These are phyloP conservation scores for Callipepla squamata DNA, from an alignment of 2,113 vertebrate species.

Conservation along the genomic window DNA sequence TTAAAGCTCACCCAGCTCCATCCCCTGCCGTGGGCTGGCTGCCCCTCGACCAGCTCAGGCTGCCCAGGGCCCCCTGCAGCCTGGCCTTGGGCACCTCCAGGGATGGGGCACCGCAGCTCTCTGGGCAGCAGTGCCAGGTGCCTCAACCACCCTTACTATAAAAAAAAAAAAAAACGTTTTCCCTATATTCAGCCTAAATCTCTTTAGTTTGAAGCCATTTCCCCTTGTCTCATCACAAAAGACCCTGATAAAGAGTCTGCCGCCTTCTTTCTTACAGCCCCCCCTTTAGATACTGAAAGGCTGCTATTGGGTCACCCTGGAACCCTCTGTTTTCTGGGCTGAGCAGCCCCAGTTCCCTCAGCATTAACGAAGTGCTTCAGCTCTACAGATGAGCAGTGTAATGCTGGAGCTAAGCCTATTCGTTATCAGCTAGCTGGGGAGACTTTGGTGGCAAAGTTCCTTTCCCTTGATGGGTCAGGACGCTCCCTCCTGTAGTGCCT, in stretches of 20 bases:
- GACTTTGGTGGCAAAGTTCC: background rate
- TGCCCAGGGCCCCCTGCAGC: background rate
- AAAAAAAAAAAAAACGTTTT: background rate
- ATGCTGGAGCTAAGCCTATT: background rate
- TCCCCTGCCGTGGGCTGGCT: background rate
- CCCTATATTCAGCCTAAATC: background rate
- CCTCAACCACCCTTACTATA: background rate
- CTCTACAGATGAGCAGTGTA: background rate
- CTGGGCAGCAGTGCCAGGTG: background rate
- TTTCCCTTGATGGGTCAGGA: background rate
- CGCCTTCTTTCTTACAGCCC: background rate
- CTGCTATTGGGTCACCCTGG: background rate
- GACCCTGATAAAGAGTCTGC: background rate
- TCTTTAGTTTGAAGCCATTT: background rate
- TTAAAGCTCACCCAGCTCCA: background rate
- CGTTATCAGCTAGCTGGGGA: background rate
- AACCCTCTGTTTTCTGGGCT: background rate
- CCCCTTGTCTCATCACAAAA: background rate
- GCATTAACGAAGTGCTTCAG: background rate
- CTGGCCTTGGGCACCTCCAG: background rate
- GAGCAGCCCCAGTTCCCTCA: background rate
- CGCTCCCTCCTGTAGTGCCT: background rate
- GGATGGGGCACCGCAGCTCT: background rate
- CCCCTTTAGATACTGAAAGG: background rate
- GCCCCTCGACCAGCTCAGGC: background rate